These are phyloP conservation scores for Endotricha flammealis DNA, from an alignment of 2,888 invertebrate genomes.

Conservation along the genomic window DNA sequence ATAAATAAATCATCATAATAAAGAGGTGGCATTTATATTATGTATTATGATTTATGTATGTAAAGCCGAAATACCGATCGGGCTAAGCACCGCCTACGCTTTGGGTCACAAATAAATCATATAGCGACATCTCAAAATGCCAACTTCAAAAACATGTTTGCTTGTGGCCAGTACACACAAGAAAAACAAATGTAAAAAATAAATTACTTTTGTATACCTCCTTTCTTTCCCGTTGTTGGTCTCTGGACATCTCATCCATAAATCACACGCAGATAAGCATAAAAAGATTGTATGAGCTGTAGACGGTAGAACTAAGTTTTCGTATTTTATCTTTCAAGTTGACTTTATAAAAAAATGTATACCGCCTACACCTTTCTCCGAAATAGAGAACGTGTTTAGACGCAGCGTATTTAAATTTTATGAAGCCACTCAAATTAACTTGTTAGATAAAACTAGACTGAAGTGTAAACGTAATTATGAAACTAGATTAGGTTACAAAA, in stretches of 20 bases:
- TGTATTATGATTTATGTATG: conserved; percentile 58
- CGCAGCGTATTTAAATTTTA: conserved; percentile 8
- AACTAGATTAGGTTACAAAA: neutral
- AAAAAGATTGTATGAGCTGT: conserved; percentile 76
- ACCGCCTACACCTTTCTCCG: conserved; percentile 58
- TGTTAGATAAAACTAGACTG: neutral
- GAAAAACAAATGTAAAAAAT: conserved; percentile 77
- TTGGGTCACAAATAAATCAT: conserved; percentile 68
- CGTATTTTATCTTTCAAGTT: conserved; percentile 72
- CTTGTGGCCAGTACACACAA: conserved; percentile 69
- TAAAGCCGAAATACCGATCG: conserved; percentile 72
- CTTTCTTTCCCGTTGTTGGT: conserved; percentile 76
- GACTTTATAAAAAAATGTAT: conserved; percentile 53
- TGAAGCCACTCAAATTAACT: conserved; percentile 9
- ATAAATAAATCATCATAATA: conserved; percentile 50
- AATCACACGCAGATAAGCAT: conserved; percentile 78
- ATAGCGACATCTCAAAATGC: conserved; percentile 76
- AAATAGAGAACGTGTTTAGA: conserved; percentile 39
- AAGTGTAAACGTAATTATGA: neutral
- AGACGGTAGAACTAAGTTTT: conserved; percentile 75
- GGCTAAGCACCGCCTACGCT: conserved; percentile 73
- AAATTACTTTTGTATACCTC: conserved; percentile 77
- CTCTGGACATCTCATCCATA: conserved; percentile 68
- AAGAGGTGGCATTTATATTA: conserved; percentile 53
- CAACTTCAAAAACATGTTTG: conserved; percentile 75